These are phyloP conservation scores for Oscheius myriophilus DNA, from an alignment of 2,888 invertebrate genomes.

Conservation along the genomic window DNA sequence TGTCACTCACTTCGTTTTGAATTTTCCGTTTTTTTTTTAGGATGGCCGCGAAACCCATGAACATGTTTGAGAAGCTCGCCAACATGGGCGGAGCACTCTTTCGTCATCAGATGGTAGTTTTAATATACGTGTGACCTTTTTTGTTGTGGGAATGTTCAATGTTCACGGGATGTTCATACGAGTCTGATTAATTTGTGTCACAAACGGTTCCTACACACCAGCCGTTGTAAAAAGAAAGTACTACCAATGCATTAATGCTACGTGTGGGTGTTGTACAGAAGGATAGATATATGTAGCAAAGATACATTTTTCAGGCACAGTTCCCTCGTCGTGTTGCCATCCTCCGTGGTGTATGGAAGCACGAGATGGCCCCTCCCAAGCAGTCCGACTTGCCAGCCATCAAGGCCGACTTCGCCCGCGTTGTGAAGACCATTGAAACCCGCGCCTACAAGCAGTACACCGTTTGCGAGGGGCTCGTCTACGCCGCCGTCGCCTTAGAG, in stretches of 20 bases:
- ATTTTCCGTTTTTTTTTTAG: not conserved
- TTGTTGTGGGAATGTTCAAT: too few relatives aligned
- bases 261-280: too few relatives aligned
- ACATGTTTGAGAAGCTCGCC: slow-evolving; percentile 63
- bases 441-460: slow-evolving; percentile 48
- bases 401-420: slow-evolving; percentile 38
- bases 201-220: too few relatives aligned
- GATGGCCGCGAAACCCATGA: slow-evolving; percentile 56
- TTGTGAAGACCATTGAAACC: slow-evolving; percentile 50
- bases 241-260: too few relatives aligned
- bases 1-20: not conserved
- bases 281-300: too few relatives aligned
- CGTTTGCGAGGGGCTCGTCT: slow-evolving; percentile 36
- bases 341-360: slow-evolving; percentile 84
- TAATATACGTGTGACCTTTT: not conserved
- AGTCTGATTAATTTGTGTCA: too few relatives aligned
- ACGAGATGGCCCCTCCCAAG: slow-evolving; percentile 89
- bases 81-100: slow-evolving; percentile 57
- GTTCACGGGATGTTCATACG: too few relatives aligned
- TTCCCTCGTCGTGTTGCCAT: slow-evolving; percentile 58
- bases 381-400: slow-evolving; percentile 81
- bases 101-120: slow-evolving; percentile 52
- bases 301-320: slow-evolving; percentile 37
- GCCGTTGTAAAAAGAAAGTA: too few relatives aligned
- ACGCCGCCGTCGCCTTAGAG: slow-evolving; percentile 27